Conservation (phyloP, 2,888 invertebrate species). For the Nymphalis urticae region DNA sequence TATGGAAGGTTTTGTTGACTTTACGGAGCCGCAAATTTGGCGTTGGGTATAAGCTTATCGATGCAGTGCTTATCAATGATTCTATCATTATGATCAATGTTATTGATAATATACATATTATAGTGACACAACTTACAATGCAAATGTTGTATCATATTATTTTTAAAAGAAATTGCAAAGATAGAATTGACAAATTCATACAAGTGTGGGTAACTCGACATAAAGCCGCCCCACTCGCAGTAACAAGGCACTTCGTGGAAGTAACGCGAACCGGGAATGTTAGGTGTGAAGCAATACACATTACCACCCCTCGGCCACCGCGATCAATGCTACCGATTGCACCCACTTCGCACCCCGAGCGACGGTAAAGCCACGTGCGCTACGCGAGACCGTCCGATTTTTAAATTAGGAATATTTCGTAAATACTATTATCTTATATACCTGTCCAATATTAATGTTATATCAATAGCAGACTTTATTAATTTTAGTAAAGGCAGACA, state of each 20-base stretch:
- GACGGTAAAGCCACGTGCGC: constrained; percentile 2
- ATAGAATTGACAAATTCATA: background rate
- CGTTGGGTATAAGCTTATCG: no score
- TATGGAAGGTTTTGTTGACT: no score
- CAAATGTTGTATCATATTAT: background rate
- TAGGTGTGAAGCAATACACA: constrained; percentile 36
- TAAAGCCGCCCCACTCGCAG: background rate
- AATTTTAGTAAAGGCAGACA: no score
- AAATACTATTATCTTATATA: no score
- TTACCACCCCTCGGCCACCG: constrained; percentile 25
- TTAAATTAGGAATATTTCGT: no score
- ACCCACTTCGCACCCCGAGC: constrained; percentile 9
- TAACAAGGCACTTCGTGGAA: constrained; percentile 27
- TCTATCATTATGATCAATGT: no score
- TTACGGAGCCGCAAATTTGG: no score
- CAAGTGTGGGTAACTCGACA: background rate
- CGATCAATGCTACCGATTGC: constrained; percentile 24
- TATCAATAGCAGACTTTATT: no score
- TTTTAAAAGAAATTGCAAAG: background rate
- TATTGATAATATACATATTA: no score
- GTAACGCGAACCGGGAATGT: constrained; percentile 40
- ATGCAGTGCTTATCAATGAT: no score
- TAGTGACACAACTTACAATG: no score
- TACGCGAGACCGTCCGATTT: background rate
- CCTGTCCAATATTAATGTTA: no score